Base-by-base conservation (phyloP, 2,888 invertebrate genomes). In the Dorcus hopei region DNA sequence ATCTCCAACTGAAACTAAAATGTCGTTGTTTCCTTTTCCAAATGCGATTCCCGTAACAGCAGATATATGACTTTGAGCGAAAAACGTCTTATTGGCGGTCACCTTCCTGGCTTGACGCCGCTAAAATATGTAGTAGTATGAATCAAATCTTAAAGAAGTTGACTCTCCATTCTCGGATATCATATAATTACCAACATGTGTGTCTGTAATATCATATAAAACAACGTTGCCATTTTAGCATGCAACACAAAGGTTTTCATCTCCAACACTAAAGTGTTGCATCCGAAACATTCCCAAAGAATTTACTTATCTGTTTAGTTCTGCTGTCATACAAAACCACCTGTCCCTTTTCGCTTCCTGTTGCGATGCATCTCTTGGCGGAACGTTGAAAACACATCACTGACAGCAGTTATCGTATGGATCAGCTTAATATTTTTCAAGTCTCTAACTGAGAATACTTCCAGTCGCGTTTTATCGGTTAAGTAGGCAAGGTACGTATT, bases 321-420 rank as follows among this genome's bases (percentile, higher is more conserved):
- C 72, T 74, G 5, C 74, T 76, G 58, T 77, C 75, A 62, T 77
- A 77, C 41, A 77, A 57, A 14, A 71, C 64, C 0, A 74, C 69
- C 14, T 75, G 72, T 6, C 75, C 74, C 9, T 61, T 57, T 38
- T 59, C 60, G 1, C 69, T 75, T 6, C 72, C 76, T n/a, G 75
- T 40, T 1, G 73, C 75, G 23, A 77, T 61, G 41, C 60, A 61
- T 53, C 69, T 69, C 57, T 76, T 77, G 4, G 75, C 74, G 26
- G 55, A 57, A 26, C 66, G 64, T 54, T 74, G 74, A 59, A 77
- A 77, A 5, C 63, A 54, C 1, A 72, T 70, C 63, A 14, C 67
- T 62, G 19, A 72, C 52, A 4, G 70, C 66, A 19, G 71, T 69
- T 54, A 77, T 69, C 3, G 69, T 70, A 47, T 75, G 75, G 9